These are phyloP conservation scores for Triplophysa bombifrons DNA, from an alignment of 2,797 vertebrate genomes.

Conservation along the genomic window DNA sequence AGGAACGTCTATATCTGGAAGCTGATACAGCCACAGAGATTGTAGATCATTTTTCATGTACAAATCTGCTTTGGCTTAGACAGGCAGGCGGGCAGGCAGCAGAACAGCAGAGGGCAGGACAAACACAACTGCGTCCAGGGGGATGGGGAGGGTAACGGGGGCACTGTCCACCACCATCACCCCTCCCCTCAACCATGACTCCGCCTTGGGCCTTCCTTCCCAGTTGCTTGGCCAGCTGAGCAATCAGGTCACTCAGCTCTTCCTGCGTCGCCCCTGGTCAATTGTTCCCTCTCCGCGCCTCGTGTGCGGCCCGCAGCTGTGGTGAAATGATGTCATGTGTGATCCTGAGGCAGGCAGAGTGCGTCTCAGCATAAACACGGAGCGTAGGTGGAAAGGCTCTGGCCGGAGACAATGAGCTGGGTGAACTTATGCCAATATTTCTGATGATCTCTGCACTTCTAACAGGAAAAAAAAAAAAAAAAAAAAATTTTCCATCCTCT, in stretches of 20 bases:
- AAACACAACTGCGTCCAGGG: constrained; percentile 55
- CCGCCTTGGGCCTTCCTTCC: constrained; percentile 69
- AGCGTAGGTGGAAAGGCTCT: constrained; percentile 61
- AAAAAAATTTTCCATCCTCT: constrained; percentile 26
- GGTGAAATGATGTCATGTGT: constrained; percentile 77
- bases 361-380: constrained; percentile 67
- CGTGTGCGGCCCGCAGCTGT: constrained; percentile 74
- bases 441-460: constrained; percentile 56
- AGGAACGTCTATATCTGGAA: constrained; percentile 65
- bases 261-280: constrained; percentile 60
- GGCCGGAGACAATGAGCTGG: constrained; percentile 53
- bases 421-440: constrained; percentile 48
- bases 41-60: constrained; percentile 74
- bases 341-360: constrained; percentile 73
- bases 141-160: constrained; percentile 41
- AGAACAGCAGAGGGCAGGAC: constrained; percentile 48
- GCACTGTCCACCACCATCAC: constrained; percentile 50
- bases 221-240: constrained; percentile 80
- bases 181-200: constrained; percentile 39
- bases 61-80: constrained; percentile 71
- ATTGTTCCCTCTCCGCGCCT: constrained; percentile 55
- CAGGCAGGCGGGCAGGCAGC: constrained; percentile 35
- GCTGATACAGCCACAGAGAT: constrained; percentile 63
- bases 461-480: constrained; percentile 43
- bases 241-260: constrained; percentile 79